These are phyloP conservation scores for Acyrthosiphon pisum DNA, from an alignment of 1,140 invertebrate species.

Conservation along the genomic window DNA sequence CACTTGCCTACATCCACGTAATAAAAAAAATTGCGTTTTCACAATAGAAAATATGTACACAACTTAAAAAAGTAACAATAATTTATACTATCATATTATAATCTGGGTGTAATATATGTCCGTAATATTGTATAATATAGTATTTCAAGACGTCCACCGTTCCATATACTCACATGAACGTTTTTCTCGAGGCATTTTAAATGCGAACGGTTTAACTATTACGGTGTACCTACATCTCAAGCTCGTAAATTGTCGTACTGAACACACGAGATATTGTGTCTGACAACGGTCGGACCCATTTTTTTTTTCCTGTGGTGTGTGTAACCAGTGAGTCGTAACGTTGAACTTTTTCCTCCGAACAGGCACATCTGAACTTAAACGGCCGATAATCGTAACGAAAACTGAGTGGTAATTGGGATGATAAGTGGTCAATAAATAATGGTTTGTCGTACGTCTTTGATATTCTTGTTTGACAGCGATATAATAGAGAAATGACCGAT, in stretches of 20 bases:
- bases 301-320: neutral
- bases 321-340: neutral
- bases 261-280: neutral
- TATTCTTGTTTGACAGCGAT: neutral
- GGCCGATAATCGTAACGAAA: neutral
- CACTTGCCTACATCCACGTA: no score
- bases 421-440: neutral
- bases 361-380: neutral
- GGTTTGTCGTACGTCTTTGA: neutral
- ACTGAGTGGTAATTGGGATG: neutral
- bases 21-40: no score
- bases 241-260: neutral
- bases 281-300: neutral
- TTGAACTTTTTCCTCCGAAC: neutral
- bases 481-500: neutral
- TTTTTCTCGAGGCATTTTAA: neutral
- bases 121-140: neutral
- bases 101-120: neutral
- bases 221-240: neutral
- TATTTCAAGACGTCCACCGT: neutral
- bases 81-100: neutral
- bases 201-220: neutral
- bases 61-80: neutral
- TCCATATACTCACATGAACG: neutral
- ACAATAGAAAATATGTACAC: neutral